Conservation (phyloP, 2,113 vertebrate genomes). For the Toxotes jaculatrix region DNA sequence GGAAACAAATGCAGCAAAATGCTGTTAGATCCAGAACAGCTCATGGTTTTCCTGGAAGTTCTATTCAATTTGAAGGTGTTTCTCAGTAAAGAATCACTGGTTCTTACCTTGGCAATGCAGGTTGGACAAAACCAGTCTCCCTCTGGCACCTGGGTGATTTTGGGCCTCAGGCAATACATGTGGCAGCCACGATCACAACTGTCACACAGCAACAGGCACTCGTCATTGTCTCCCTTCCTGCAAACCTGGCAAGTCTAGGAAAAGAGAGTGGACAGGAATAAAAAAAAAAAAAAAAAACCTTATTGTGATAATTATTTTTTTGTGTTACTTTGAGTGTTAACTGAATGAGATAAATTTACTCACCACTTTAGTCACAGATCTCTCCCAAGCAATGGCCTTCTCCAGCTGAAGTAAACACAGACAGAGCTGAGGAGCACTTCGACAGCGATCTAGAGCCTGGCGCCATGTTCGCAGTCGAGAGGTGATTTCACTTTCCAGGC, state of each 20-base stretch:
- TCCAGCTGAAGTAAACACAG: slow-evolving; percentile 93
- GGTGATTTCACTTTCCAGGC: slow-evolving; percentile 92
- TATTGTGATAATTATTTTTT: neutral
- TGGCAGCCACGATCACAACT: slow-evolving; percentile 96
- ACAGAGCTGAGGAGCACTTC: slow-evolving; percentile 92
- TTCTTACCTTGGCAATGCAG: slow-evolving; percentile 87
- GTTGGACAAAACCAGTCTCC: slow-evolving; percentile 97
- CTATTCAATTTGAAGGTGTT: neutral
- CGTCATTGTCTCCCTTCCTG: slow-evolving; percentile 94
- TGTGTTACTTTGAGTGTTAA: neutral
- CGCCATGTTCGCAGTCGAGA: slow-evolving; percentile 92
- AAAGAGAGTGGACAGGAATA: slow-evolving; percentile 2
- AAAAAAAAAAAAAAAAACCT: neutral
- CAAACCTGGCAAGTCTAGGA: slow-evolving; percentile 93
- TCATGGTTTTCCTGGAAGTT: neutral
- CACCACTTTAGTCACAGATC: slow-evolving; percentile 95
- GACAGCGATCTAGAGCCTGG: slow-evolving; percentile 91
- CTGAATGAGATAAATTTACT: slow-evolving; percentile 47
- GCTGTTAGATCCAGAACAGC: neutral
- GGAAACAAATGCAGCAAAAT: neutral
- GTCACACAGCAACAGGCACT: slow-evolving; percentile 94
- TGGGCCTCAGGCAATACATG: slow-evolving; percentile 96
- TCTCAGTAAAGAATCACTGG: neutral
- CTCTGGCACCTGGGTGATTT: slow-evolving; percentile 92
- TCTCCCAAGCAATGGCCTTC: slow-evolving; percentile 95